phyloP scores from a whole-genome alignment of 2,797 vertebrate species.

The Danio kyathit region DNA sequence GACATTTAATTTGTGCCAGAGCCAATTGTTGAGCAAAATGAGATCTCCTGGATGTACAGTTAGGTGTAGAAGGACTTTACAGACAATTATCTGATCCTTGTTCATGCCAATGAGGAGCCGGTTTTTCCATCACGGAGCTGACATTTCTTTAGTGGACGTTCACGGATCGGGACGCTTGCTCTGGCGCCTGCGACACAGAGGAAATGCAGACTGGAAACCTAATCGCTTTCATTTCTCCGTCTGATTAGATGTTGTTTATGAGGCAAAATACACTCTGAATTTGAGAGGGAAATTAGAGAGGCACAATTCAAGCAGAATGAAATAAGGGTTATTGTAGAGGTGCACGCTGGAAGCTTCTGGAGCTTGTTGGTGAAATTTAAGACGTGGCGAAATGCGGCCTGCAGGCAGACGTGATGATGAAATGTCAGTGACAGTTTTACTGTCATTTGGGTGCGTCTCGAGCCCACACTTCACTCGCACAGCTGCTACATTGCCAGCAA shows the following conservation, averaged over 20 bases:
- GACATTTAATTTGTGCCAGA: neutral
- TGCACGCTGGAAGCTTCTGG: constrained; percentile 47
- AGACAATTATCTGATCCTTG: neutral
- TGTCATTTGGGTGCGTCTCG: constrained; percentile 70
- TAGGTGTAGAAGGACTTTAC: too few species aligned
- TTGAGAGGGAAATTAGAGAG: constrained; percentile 24
- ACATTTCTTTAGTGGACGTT: neutral
- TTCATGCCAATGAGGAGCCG: neutral
- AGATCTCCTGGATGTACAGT: neutral
- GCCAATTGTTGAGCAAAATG: too few species aligned
- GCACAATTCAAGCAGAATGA: constrained; percentile 26
- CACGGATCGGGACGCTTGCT: neutral
- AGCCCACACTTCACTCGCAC: constrained; percentile 70
- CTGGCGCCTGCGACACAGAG: neutral
- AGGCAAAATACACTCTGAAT: constrained; percentile 30
- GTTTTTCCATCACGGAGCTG: neutral
- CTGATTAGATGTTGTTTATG: constrained; percentile 49
- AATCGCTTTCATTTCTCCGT: constrained; percentile 42
- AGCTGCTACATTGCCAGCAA: constrained; percentile 75
- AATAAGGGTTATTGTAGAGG: constrained; percentile 22
- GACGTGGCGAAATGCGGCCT: constrained; percentile 68
- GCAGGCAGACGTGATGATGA: constrained; percentile 66
- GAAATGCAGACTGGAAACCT: constrained; percentile 1
- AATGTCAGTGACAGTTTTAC: constrained; percentile 77
- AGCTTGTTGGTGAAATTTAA: constrained; percentile 70